Evolutionary conservation across 2,113 vertebrate genomes (phyloP).

Genomic region (Syrrhaptes paradoxus): DNA sequence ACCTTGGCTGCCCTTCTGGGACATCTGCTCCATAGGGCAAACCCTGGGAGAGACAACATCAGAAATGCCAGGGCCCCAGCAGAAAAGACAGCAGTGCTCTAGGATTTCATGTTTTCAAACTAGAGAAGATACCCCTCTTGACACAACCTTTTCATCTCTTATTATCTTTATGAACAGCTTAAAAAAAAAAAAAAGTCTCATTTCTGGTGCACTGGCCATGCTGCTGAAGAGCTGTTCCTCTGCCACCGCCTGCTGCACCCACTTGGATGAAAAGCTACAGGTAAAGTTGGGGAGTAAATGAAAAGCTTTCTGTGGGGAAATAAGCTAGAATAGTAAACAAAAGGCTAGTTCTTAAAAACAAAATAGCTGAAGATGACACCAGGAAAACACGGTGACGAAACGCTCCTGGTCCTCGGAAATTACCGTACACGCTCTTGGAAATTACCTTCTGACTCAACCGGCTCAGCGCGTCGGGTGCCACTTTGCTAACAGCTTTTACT

Average conservation of each 20-base stretch:
- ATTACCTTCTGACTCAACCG: conserved; percentile 6
- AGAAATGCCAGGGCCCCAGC: not conserved
- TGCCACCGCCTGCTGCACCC: not conserved
- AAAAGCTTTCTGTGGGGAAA: conserved; percentile 7
- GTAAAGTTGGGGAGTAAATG: not conserved
- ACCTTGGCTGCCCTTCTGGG: not conserved
- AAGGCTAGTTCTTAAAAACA: not conserved
- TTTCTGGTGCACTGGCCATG: not conserved
- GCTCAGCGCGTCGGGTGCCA: not conserved
- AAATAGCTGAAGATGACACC: conserved; percentile 17
- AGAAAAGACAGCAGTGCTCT: not conserved
- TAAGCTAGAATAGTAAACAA: not conserved
- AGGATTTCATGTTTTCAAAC: not conserved
- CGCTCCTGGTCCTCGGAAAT: not conserved
- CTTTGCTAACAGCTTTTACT: not conserved
- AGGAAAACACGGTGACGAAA: not conserved
- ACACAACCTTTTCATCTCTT: conserved; percentile 24
- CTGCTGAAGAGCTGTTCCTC: not conserved
- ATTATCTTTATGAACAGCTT: not conserved
- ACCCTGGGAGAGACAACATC: not conserved
- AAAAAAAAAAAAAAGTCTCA: not conserved
- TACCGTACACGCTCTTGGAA: not conserved
- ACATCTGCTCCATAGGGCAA: not conserved
- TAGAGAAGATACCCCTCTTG: not conserved
- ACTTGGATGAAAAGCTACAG: conserved; percentile 1